Base-by-base conservation (phyloP, 2,888 invertebrate genomes). In the Scotopteryx bipunctaria region DNA sequence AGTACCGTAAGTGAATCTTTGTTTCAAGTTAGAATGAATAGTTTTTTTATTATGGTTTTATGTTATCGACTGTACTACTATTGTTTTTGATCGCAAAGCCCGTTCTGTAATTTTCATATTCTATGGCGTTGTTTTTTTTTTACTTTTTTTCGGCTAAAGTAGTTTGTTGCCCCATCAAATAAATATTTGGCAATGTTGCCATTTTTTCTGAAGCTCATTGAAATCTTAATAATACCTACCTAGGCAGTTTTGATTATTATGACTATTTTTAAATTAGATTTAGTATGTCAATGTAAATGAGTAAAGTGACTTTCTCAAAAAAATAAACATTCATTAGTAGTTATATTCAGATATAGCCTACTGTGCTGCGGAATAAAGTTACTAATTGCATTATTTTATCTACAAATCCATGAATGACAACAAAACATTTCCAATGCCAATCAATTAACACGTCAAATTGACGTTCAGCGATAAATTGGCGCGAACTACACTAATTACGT, bases 11-110 rank as follows among this genome's bases (percentile, higher is more conserved):
- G 49, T 43, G 52, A 56, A 35, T 57, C 38, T 55, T 67, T 62
- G 61, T 61, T 44, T 44, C 38, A 61, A 48, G 55, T 43, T 63
- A 53, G 51, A 67, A 71, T 71, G 69, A 65, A n/a, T n/a, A n/a
- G n/a, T n/a, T n/a, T n/a, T 71, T 77, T 76, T 78, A 78, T 81
- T 78, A 61, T 41, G 59, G 64, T 63, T 65, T 27, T 62, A 71
- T 73, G 66, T 58, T 64, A 56, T 36, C 48, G 37, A 16, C 29
- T 46, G 55, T 68, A 76, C 76, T 73, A 77, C 77, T 79, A 72
- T 61, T 11, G 14, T 37, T 45, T 61, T 56, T 55, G 47, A 21
- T 41, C 37, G 27, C 5, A 5, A 45, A 33, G 36, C 36, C 48
- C 25, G 16, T 36, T 46, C 55, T 52, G 11, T 29, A n/a, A 16